Evolutionary conservation across 2,888 invertebrate species (phyloP), one percentile per base, ranked within the genome.

Genomic region (Drosophila seclusa): DNA sequence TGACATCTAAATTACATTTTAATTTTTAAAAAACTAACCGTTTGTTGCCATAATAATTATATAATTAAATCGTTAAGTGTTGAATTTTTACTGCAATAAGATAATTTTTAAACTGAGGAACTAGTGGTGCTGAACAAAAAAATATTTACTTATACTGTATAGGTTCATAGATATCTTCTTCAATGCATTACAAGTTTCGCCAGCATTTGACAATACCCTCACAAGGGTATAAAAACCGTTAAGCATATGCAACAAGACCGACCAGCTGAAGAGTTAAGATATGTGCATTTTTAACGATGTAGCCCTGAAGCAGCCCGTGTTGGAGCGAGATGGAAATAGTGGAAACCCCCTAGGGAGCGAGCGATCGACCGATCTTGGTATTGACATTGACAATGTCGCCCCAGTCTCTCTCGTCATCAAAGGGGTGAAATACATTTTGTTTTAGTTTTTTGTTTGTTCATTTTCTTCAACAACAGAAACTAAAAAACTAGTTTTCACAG

Each of bases 331-430:
- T 63, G 36, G 40, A 57, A 38, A n/a, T 54, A 53, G 8, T 36
- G 50, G 61, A 50, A 21, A 24, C n/a, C 32, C 49, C 64, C 53
- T 45, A 34, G 10, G 34, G 48, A 72, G 49, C 42, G 29, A 54
- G 40, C 53, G 29, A 63, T 73, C 62, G 66, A 64, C 11, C 38
- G 73, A 82, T 84, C 78, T 80, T 83, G 78, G 48, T 80, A 80
- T 83, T 87, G 87, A 87, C 82, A 84, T 83, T 83, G 82, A 79
- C 84, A 87, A 84, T 84, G 83, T 81, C 87, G 58, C 52, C 32
- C 40, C 45, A 57, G 42, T 57, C 50, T 36, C 38, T 55, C 34
- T 42, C n/a, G 7, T 21, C 18, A 8, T 24, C 54, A 24, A 73
- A 60, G 55, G 32, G 34, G 27, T 65, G 40, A 73, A 36, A 75